A percentile compares a stretch with the other conserved stretches of the same genome.
phyloP scores from a whole-genome alignment of 1,140 invertebrate species.

The Macrotrachela quadricornifera region DNA sequence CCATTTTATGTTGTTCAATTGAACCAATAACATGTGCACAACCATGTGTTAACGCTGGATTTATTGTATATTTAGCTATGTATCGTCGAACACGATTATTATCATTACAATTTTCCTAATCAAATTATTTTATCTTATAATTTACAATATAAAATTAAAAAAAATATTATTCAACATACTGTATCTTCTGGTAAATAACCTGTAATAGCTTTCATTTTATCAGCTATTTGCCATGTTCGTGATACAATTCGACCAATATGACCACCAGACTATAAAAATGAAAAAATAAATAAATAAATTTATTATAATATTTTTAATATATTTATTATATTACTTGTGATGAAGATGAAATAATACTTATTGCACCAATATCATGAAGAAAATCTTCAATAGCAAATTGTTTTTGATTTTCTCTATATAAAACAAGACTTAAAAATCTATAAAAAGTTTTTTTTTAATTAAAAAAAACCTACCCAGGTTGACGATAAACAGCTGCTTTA shows the following conservation, averaged over 20 bases:
- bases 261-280: slow-evolving; percentile 21
- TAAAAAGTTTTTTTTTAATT: not conserved
- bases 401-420: too few relatives aligned
- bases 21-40: slow-evolving; percentile 22
- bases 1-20: slow-evolving; percentile 21
- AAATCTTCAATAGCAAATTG: slow-evolving; percentile 19
- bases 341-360: slow-evolving; percentile 22
- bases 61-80: slow-evolving; percentile 30
- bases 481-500: not conserved
- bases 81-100: slow-evolving; percentile 25
- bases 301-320: not conserved
- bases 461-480: not conserved
- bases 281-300: not conserved
- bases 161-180: slow-evolving; percentile 8
- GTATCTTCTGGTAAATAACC: slow-evolving; percentile 18
- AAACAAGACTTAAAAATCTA: too few relatives aligned
- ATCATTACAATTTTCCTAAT: slow-evolving; percentile 16
- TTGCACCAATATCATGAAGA: slow-evolving; percentile 28
- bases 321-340: not conserved
- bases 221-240: slow-evolving; percentile 27
- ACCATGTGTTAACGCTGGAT: slow-evolving; percentile 27
- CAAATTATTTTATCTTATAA: not conserved
- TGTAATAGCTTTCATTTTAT: slow-evolving; percentile 25
- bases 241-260: slow-evolving; percentile 18
- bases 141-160: not conserved